Conservation (phyloP, 2,888 invertebrate species). For the Caenorhabditis sp. region DNA sequence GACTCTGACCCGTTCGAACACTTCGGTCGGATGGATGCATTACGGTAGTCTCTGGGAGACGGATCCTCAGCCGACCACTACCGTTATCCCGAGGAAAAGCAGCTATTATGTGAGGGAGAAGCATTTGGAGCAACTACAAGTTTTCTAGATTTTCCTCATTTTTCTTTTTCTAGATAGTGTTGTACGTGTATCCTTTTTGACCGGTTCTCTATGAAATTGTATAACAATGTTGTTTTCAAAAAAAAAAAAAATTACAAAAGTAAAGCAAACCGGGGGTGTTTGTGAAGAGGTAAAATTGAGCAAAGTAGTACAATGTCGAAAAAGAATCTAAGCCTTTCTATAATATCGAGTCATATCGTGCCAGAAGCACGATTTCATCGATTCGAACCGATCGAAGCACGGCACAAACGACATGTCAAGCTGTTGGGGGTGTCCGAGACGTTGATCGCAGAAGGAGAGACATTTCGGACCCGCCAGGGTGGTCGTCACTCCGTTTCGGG, state of each 20-base stretch:
- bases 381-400: conserved; percentile 75
- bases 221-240: background rate
- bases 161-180: background rate
- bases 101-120: conserved; percentile 6
- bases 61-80: conserved; percentile 12
- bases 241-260: background rate
- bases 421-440: conserved; percentile 67
- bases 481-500: conserved; percentile 75
- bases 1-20: conserved; percentile 40
- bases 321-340: conserved; percentile 40
- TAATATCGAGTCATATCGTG: conserved; percentile 71
- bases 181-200: background rate
- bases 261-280: conserved; percentile 7
- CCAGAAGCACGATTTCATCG: conserved; percentile 77
- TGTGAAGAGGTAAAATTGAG: background rate
- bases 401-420: conserved; percentile 73
- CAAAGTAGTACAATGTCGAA: background rate
- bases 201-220: background rate
- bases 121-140: background rate
- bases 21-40: conserved; percentile 51
- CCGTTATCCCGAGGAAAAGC: background rate
- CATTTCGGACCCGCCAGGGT: conserved; percentile 76
- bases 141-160: conserved; percentile 2
- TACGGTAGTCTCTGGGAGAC: conserved; percentile 55
- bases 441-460: conserved; percentile 75